Conservation (phyloP, 1,140 invertebrate species). For the Heliconius eleuchia region DNA sequence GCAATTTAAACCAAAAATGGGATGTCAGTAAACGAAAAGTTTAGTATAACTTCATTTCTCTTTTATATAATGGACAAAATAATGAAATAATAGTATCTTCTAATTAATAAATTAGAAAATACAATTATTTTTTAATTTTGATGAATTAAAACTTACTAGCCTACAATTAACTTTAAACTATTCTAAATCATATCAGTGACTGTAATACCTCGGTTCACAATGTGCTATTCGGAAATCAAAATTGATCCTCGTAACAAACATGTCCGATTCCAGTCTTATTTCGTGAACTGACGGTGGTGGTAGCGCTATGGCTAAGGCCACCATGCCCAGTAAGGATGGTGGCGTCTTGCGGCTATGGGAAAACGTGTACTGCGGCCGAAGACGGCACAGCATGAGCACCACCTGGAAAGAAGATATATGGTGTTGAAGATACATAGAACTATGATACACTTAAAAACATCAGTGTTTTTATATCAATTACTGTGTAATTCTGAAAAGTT, state of each 20-base stretch:
- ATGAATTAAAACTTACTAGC: too few relatives aligned
- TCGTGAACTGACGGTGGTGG: conserved; percentile 98
- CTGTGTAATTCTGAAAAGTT: background rate
- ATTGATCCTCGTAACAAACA: conserved; percentile 97
- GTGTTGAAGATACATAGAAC: background rate
- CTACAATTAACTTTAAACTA: background rate
- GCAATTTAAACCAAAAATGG: too few relatives aligned
- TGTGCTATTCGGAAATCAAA: conserved; percentile 98
- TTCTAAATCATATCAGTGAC: background rate
- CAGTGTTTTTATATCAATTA: background rate
- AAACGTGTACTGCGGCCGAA: conserved; percentile 95
- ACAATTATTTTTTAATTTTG: too few relatives aligned
- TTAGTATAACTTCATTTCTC: too few relatives aligned
- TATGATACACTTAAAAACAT: background rate
- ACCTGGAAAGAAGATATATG: conserved; percentile 85
- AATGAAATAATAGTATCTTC: too few relatives aligned
- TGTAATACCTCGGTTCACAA: conserved; percentile 94
- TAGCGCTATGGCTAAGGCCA: conserved; percentile 95
- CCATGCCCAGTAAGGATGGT: conserved; percentile 94
- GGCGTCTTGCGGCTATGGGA: conserved; percentile 92
- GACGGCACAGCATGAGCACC: conserved; percentile 93
- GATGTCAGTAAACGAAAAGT: too few relatives aligned
- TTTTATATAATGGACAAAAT: too few relatives aligned
- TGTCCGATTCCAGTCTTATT: conserved; percentile 96
- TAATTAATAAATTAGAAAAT: too few relatives aligned